phyloP scores from a whole-genome alignment of 2,797 vertebrate genomes.

The Microcaecilia unicolor region DNA sequence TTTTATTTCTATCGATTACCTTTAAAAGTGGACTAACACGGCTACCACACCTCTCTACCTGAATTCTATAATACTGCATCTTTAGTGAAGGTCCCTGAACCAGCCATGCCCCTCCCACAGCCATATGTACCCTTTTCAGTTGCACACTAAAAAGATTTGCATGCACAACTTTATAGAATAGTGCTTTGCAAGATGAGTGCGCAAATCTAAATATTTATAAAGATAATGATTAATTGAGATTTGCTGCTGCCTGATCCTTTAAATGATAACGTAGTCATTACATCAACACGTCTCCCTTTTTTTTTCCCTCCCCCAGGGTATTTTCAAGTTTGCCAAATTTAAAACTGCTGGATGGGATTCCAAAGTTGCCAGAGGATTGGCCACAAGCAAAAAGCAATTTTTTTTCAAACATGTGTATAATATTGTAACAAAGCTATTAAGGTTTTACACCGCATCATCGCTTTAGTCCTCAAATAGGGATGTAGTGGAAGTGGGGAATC shows the following conservation, averaged over 20 bases:
- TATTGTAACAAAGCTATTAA: conserved; percentile 72
- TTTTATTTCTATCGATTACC: no score
- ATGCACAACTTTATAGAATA: no score
- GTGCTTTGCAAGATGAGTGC: no score
- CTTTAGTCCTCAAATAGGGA: background rate
- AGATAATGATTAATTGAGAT: rapidly evolving
- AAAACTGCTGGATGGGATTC: conserved; percentile 79
- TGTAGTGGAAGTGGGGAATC: no score
- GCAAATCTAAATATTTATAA: no score
- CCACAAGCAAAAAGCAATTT: conserved; percentile 38
- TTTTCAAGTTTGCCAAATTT: conserved; percentile 93
- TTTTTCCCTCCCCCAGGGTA: conserved; percentile 58
- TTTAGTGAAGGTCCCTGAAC: no score
- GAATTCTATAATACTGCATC: no score
- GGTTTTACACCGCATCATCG: background rate
- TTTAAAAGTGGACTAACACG: no score
- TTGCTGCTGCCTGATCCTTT: background rate
- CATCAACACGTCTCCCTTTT: conserved; percentile 2
- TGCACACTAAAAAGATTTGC: no score
- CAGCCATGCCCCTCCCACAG: no score
- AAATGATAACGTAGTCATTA: background rate
- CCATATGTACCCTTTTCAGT: no score
- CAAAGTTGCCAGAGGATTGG: conserved; percentile 78
- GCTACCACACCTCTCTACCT: no score
- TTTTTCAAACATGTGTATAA: conserved; percentile 65